Conservation (phyloP, 2,888 invertebrate genomes). For the Acanthococcus lagerstroemiae region DNA sequence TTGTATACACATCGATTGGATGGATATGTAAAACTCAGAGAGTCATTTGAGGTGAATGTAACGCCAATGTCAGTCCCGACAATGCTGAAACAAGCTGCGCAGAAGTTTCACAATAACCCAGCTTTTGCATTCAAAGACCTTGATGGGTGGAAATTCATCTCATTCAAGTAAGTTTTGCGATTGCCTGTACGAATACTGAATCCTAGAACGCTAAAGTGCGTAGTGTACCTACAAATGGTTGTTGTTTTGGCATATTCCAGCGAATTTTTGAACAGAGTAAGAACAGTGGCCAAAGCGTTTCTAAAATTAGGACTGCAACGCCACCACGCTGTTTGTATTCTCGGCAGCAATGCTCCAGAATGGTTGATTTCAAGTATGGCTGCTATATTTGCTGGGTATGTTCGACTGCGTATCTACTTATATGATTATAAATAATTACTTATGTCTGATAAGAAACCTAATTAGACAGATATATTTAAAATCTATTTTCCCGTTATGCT, state of each 20-base stretch:
- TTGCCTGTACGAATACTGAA: background rate
- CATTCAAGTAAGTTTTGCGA: slow-evolving; percentile 1
- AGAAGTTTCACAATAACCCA: slow-evolving; percentile 53
- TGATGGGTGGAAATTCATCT: background rate
- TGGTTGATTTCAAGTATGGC: slow-evolving; percentile 81
- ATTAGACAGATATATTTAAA: no score
- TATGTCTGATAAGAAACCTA: no score
- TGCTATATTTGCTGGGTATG: slow-evolving; percentile 83
- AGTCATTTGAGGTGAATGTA: background rate
- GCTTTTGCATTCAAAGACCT: slow-evolving; percentile 55
- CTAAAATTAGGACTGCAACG: slow-evolving; percentile 71
- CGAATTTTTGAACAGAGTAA: slow-evolving; percentile 64
- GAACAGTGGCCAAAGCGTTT: slow-evolving; percentile 72
- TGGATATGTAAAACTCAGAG: no score
- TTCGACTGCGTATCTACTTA: no score
- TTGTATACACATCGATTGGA: no score
- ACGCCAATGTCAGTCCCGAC: slow-evolving; percentile 66
- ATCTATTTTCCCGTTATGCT: no score
- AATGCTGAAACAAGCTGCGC: slow-evolving; percentile 54
- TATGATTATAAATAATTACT: no score
- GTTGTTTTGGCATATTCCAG: slow-evolving; percentile 42
- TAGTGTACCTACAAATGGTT: background rate
- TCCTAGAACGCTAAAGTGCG: background rate
- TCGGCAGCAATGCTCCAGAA: slow-evolving; percentile 85
- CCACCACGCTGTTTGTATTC: slow-evolving; percentile 70